Conservation (phyloP, 2,113 vertebrate species). For the Callionymus lyra region DNA sequence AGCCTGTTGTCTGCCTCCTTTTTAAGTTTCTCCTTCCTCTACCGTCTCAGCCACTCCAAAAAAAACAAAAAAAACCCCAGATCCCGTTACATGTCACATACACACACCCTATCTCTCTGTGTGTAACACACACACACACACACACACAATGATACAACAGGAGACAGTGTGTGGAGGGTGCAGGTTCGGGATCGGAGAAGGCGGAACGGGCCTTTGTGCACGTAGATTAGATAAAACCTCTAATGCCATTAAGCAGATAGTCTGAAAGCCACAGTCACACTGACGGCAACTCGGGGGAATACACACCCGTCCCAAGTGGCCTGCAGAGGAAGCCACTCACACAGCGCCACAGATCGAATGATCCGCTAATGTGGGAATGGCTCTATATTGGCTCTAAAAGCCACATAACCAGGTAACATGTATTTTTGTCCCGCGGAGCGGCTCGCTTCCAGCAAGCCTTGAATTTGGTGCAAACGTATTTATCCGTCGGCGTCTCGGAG, state of each 20-base stretch:
- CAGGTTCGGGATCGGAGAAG: slow-evolving; percentile 21
- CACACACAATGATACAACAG: slow-evolving; percentile 20
- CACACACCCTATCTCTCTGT: slow-evolving; percentile 26
- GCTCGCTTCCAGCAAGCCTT: slow-evolving; percentile 14
- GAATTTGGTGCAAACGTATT: slow-evolving; percentile 13
- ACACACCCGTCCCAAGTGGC: slow-evolving; percentile 40
- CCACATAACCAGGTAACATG: slow-evolving; percentile 41
- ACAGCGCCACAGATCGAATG: slow-evolving; percentile 52
- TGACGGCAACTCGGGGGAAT: slow-evolving; percentile 36
- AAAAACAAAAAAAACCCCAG: no score
- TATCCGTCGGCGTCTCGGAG: slow-evolving; percentile 9
- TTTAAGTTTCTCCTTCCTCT: slow-evolving; percentile 11
- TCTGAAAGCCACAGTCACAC: slow-evolving; percentile 52
- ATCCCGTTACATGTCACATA: slow-evolving; percentile 36
- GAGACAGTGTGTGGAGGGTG: slow-evolving; percentile 9
- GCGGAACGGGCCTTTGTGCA: slow-evolving; percentile 35
- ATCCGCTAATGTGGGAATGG: slow-evolving; percentile 41
- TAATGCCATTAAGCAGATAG: slow-evolving; percentile 54
- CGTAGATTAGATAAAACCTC: slow-evolving; percentile 56
- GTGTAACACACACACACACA: slow-evolving; percentile 7
- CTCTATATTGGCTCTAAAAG: slow-evolving; percentile 45
- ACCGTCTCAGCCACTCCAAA: slow-evolving; percentile 31
- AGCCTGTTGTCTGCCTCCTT: no score
- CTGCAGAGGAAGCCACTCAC: slow-evolving; percentile 44
- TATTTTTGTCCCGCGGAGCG: slow-evolving; percentile 37